Conservation (phyloP, 2,888 invertebrate species). For the Drosophila nigricruria region DNA sequence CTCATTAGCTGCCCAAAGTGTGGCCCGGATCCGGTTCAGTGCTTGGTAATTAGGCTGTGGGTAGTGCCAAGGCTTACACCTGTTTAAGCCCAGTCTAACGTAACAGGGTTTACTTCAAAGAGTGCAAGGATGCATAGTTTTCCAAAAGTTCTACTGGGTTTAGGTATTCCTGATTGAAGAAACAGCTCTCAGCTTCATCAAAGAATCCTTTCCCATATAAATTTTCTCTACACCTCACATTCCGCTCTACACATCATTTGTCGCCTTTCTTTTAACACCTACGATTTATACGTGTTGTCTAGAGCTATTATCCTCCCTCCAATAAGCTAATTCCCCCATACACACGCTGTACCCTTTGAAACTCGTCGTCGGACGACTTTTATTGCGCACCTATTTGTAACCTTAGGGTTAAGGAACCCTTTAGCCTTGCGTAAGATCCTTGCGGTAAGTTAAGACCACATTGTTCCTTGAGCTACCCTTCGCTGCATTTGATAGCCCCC, state of each 20-base stretch:
- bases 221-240: background rate
- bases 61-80: constrained; percentile 22
- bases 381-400: constrained; percentile 54
- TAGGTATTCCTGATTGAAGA: background rate
- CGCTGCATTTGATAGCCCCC: constrained; percentile 15
- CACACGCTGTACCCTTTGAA: constrained; percentile 24
- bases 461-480: constrained; percentile 39
- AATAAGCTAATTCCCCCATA: constrained; percentile 12
- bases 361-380: constrained; percentile 34
- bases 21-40: constrained; percentile 17
- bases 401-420: constrained; percentile 33
- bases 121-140: background rate
- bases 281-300: constrained; percentile 53
- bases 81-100: constrained; percentile 7
- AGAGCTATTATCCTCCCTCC: constrained; percentile 10
- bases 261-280: constrained; percentile 62
- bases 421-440: constrained; percentile 34
- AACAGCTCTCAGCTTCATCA: background rate
- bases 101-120: background rate
- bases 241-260: constrained; percentile 29
- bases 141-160: too few species aligned
- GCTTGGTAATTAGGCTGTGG: constrained; percentile 41
- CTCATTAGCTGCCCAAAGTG: constrained; percentile 47
- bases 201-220: background rate
- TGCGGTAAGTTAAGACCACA: constrained; percentile 58